Percentiles rank a stretch among this genome's conserved stretches.
These are phyloP conservation scores for Corythoichthys haematopterus DNA, from an alignment of 2,113 vertebrate genomes.

Conservation along the genomic window DNA sequence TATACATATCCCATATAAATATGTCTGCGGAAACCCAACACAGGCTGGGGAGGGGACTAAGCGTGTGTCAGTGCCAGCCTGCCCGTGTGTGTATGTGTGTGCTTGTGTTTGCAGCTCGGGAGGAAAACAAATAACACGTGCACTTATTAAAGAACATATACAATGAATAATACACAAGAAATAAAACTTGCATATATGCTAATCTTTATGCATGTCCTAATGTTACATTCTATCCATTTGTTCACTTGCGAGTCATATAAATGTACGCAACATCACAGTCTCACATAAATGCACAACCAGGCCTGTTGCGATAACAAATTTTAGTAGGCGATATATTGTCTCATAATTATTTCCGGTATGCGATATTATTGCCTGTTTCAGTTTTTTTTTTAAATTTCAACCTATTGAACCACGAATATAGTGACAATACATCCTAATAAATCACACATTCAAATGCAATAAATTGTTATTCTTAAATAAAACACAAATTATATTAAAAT, in stretches of 20 bases:
- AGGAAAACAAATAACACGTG: slow-evolving; percentile 64
- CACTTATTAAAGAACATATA: slow-evolving; percentile 42
- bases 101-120: slow-evolving; percentile 21
- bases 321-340: no score
- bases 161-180: slow-evolving; percentile 60
- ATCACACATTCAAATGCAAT: no score
- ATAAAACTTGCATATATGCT: slow-evolving; percentile 74
- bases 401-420: no score
- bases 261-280: slow-evolving; percentile 52
- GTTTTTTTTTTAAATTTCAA: no score
- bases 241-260: slow-evolving; percentile 59
- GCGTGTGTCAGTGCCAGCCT: slow-evolving; percentile 31
- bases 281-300: slow-evolving; percentile 12
- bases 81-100: slow-evolving; percentile 30
- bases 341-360: no score
- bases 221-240: slow-evolving; percentile 49
- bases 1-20: slow-evolving; percentile 88
- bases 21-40: slow-evolving; percentile 72
- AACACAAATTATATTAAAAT: no score
- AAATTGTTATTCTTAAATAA: no score
- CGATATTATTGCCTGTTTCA: no score
- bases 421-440: no score
- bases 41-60: slow-evolving; percentile 33
- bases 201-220: slow-evolving; percentile 63
- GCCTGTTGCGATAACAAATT: no score